Evolutionary conservation across 2,888 invertebrate species (phyloP).

Genomic region (Eretmocerus hayati): DNA sequence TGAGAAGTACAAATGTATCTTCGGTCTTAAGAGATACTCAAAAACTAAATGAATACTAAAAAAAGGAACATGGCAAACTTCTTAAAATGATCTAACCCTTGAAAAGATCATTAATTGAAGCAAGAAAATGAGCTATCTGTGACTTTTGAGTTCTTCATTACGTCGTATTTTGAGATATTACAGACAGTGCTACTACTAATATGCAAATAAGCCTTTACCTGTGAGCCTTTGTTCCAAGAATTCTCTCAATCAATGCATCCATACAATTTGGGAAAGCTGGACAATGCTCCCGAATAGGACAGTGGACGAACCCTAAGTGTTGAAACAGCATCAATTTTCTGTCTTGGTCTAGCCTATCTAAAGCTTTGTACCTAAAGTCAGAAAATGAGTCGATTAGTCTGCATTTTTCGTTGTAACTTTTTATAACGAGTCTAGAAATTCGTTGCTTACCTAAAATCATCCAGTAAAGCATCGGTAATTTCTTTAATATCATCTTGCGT

Average conservation of each 20-base stretch:
- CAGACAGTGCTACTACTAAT: no score
- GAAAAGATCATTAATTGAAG: no score
- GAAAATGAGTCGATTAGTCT: not conserved
- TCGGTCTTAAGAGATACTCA: no score
- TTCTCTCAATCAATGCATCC: conserved; percentile 68
- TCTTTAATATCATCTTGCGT: conserved; percentile 91
- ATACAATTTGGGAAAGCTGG: conserved; percentile 80
- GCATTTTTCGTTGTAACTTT: not conserved
- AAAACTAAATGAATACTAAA: no score
- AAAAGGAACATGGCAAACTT: no score
- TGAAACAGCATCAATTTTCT: conserved; percentile 90
- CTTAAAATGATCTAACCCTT: no score
- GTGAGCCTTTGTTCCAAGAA: conserved; percentile 62
- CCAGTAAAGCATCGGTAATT: conserved; percentile 84
- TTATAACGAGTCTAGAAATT: no score
- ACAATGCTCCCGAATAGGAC: conserved; percentile 90
- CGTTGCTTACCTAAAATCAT: conserved; percentile 74
- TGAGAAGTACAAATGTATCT: no score
- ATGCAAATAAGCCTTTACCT: conserved; percentile 44
- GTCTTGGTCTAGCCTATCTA: conserved; percentile 91
- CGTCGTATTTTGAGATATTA: no score
- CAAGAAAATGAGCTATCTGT: no score
- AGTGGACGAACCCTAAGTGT: conserved; percentile 92
- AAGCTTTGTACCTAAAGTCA: conserved; percentile 72
- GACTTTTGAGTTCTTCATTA: no score